Percentiles rank a stretch among this genome's conserved stretches.
Evolutionary conservation across 2,888 invertebrate species (phyloP).

Genomic region (Actias luna): DNA sequence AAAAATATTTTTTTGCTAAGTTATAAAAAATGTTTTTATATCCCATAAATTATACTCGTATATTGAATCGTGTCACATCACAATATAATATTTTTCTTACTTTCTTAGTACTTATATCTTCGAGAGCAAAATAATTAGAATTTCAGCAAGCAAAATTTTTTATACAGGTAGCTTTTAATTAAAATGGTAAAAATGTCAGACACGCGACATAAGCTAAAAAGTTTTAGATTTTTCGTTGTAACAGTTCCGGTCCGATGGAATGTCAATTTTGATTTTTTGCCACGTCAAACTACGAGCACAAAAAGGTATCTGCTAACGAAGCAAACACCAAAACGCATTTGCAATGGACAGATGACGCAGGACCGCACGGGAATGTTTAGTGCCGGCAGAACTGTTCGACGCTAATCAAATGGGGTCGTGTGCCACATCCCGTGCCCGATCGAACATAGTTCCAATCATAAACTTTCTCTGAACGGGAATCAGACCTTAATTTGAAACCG

Average conservation of each 20-base stretch:
- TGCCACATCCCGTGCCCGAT: conserved; percentile 34
- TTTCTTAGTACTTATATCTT: too few species aligned
- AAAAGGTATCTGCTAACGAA: conserved; percentile 60
- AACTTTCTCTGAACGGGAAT: conserved; percentile 24
- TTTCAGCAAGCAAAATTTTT: not conserved
- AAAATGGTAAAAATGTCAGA: not conserved
- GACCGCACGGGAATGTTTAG: conserved; percentile 23
- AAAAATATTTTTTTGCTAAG: too few species aligned
- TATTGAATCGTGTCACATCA: too few species aligned
- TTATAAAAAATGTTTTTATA: too few species aligned
- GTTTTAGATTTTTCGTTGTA: conserved; percentile 16
- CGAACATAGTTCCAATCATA: conserved; percentile 41
- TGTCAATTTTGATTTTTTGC: conserved; percentile 17
- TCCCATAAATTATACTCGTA: too few species aligned
- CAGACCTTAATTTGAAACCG: conserved; percentile 7
- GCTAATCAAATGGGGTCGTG: conserved; percentile 48
- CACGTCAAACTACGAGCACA: conserved; percentile 37
- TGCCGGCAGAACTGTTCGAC: conserved; percentile 17
- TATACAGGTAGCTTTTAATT: not conserved
- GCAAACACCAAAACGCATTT: conserved; percentile 60
- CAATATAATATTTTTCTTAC: too few species aligned
- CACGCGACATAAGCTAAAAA: not conserved
- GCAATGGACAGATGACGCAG: conserved; percentile 43
- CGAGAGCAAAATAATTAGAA: not conserved
- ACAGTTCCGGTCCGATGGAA: conserved; percentile 14